Base-by-base conservation (phyloP, 2,888 invertebrate species). In the Himalopsyche anomala region DNA sequence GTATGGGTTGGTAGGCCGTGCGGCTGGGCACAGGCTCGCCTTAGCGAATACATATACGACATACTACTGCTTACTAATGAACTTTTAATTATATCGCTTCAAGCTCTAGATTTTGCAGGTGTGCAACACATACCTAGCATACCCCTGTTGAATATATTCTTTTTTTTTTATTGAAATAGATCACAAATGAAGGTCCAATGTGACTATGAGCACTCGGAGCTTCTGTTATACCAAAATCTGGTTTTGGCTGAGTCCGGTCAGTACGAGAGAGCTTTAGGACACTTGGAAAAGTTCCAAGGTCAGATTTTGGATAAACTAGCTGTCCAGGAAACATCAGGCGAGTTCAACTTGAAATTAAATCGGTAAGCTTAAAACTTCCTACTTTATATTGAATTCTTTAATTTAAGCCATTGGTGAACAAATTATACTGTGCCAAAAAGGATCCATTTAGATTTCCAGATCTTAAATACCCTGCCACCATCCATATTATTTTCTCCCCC, bases 141-240 rank as follows among this genome's bases (percentile, higher is more conserved):
- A 28, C 28, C 28, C 28, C 28, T 28, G 28, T 28, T 28, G 11
- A 55, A 8, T n/a, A 5, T 55, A 5, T 55, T 55, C 17, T 62
- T 62, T 19, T 62, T 62, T 62, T n/a, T 62, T 62, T 62, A 12
- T 74, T 74, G 3, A 38, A 74, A 19, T 36, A 74, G 74, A 91
- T 98, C 98, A 88, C 97, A 96, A 91, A 95, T 95, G 92, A 95
- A 95, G 90, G 93, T 93, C 56, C 92, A 92, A 28, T 92, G 93
- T 89, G 99, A 99, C 91, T 99, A 99, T 92, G 99, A 99, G 91
- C 98, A 99, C 92, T 99, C 99, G 90, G 99, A 99, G 92, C 93
- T 99, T 90, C 93, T 99, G 85, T 93, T 99, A 28, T 99, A 99
- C 92, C 99, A 99, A 93, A 99, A 98, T 92, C 95, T 98, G 95